Conservation (phyloP, 2,888 invertebrate genomes). For the Tuta absoluta region DNA sequence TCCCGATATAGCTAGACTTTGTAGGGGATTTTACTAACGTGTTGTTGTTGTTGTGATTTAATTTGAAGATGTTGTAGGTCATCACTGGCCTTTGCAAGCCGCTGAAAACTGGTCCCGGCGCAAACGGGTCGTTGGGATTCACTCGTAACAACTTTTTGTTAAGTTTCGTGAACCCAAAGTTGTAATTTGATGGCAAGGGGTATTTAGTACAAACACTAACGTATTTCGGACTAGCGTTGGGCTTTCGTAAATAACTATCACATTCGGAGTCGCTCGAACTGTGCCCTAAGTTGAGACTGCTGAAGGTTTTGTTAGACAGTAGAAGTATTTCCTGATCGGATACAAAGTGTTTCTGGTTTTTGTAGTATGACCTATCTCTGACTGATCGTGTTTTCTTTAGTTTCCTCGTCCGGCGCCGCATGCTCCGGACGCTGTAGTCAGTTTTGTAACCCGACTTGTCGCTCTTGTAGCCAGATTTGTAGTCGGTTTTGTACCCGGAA, state of each 20-base stretch:
- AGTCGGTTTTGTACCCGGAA: constrained; percentile 83
- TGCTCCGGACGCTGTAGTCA: constrained; percentile 77
- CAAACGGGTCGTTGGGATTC: constrained; percentile 73
- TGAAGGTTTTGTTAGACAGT: constrained; percentile 78
- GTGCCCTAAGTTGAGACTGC: constrained; percentile 80
- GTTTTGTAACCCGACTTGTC: constrained; percentile 83
- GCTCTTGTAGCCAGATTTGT: constrained; percentile 82
- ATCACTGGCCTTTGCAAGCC: constrained; percentile 72
- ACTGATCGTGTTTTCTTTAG: constrained; percentile 77
- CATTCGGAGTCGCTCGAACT: constrained; percentile 79
- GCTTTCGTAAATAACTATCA: constrained; percentile 68
- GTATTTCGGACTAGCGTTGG: constrained; percentile 71
- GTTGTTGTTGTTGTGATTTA: constrained; percentile 72
- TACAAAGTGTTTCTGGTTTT: constrained; percentile 79
- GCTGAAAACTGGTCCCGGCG: constrained; percentile 77
- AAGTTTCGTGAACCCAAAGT: constrained; percentile 67
- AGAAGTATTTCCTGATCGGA: constrained; percentile 82
- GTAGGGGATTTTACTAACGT: constrained; percentile 67
- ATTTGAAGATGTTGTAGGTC: constrained; percentile 74
- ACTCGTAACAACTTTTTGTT: constrained; percentile 61
- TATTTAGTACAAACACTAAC: constrained; percentile 72
- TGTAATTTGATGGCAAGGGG: constrained; percentile 65
- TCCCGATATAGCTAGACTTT: constrained; percentile 57
- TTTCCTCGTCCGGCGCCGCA: constrained; percentile 74
- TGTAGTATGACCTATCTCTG: constrained; percentile 75